Base-by-base conservation (phyloP, 2,113 vertebrate species). In the Gymnocephalus cernua region DNA sequence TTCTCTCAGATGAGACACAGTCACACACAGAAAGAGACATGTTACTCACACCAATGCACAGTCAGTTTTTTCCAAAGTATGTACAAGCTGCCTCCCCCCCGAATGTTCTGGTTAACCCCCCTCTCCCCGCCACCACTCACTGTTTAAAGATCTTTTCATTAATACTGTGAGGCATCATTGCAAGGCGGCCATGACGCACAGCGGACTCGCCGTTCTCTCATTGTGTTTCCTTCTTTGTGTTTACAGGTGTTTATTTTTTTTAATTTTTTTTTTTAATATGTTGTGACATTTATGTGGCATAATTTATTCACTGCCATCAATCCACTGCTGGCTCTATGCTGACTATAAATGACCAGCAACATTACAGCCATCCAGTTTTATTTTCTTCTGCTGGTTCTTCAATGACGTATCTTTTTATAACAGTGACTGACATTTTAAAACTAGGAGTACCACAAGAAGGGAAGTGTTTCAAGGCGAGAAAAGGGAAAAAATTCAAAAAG, bases 241-340 rank as follows among this genome's bases (percentile, higher is more conserved):
- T 69, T 73, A 47, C 86, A 79, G 83, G 81, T 82, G 75, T 16
- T 48, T 45, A 15, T 32, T 11, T 10, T 23, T 64, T 45, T n/a
- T n/a, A n/a, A n/a, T n/a, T n/a, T 8, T 35, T 35, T 35, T 78
- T 83, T 80, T 62, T 63, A 41, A 74, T 41, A 16, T 1, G 19
- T 29, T 0, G 14, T 74, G 78, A 80, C 83, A 70, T 88, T 87
- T 79, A 80, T 68, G 77, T 57, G 44, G 68, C 16, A 2, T 11
- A 1, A 67, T 84, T 85, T 66, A 82, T 79, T 77, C 73, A 0
- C 47, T 0, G 16, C 25, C 69, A 70, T 82, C 32, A 75, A 83
- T 76, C 66, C 32, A 62, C 61, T 4, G 19, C 69, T 4, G 9
- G 62, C n/a, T 41, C 67, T 38, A 15, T 35, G 35, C 51, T 23